Evolutionary conservation across 2,888 invertebrate genomes (phyloP), one percentile per base, ranked within the genome.

Genomic region (Limnephilus rhombicus): DNA sequence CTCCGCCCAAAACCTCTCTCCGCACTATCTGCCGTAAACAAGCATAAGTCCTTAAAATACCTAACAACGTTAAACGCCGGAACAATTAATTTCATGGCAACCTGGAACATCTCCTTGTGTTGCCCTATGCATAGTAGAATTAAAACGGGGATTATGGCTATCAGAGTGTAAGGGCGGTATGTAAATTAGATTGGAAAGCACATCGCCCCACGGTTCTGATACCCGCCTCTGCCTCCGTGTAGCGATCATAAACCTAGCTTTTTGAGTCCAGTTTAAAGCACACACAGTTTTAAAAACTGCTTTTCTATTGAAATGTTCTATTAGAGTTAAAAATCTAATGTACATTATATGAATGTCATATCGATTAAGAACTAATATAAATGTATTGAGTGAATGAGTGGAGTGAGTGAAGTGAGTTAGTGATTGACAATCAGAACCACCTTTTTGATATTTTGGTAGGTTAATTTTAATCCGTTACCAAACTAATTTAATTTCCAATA

Each of bases 101-200:
- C 83, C 82, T 83, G 83, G 80, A 53, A 24, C 85, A 83, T 68
- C 85, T 12, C 29, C 80, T 37, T 12, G 87, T 87, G 31, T 34
- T 13, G 87, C 86, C 81, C 53, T 86, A 90, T 92, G 83, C 85
- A 92, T n/a, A 37, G 53, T 91, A 31, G 85, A 45, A 91, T 91
- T 92, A 88, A 91, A 91, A 92, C 91, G 87, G 90, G 92, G 91
- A 92, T 92, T 92, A 92, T 82, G 85, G 37, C 87, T 90, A 91
- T 88, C 91, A 90, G 91, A 91, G 90, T 91, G 90, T 90, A 80
- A 91, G 88, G 41, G 34, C n/a, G 80, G 85, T 82, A 90, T 92
- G 91, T 82, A 92, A 91, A 92, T 92, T 85, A 90, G 89, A 86
- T 85, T 68, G 81, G 80, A 80, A 91, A 92, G 86, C 91, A 81